A percentile compares a stretch with the other conserved stretches of the same genome.
Conservation (phyloP, 2,888 invertebrate species). For the Conus canariensis region DNA sequence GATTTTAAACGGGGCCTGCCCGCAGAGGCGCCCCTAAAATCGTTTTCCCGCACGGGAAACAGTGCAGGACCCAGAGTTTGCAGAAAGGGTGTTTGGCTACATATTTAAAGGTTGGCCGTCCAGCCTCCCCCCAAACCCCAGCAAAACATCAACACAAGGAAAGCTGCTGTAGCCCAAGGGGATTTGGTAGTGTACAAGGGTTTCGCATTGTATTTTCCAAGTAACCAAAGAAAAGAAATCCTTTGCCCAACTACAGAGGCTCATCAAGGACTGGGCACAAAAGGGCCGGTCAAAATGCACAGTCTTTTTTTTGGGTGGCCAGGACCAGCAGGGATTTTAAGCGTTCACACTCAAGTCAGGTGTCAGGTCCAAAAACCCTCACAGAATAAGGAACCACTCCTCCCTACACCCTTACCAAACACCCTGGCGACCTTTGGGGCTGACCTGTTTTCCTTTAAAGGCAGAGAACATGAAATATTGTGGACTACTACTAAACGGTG, state of each 20-base stretch:
- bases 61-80: conserved; percentile 26
- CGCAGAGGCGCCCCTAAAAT: not conserved
- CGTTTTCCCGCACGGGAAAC: not conserved
- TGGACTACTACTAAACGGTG: conserved; percentile 32
- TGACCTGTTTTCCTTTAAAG: conserved; percentile 18
- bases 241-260: conserved; percentile 32
- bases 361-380: conserved; percentile 5
- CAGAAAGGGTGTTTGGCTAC: conserved; percentile 22
- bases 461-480: not conserved
- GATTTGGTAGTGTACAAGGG: conserved; percentile 12
- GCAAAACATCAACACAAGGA: not conserved
- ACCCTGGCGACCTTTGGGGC: conserved; percentile 31
- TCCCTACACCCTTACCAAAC: conserved; percentile 13
- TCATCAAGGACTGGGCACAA: conserved; percentile 23
- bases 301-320: conserved; percentile 26
- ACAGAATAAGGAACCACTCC: conserved; percentile 17
- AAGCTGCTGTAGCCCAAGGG: conserved; percentile 2
- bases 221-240: not conserved
- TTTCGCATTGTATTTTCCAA: conserved; percentile 9
- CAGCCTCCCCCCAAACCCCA: not conserved
- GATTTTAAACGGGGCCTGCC: not conserved
- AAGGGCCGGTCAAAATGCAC: conserved; percentile 31
- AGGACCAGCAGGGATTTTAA: not conserved
- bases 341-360: not conserved
- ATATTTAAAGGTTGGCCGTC: conserved; percentile 28